Evolutionary conservation across 1,140 invertebrate genomes (phyloP).

Genomic region (Amyelois transitella): DNA sequence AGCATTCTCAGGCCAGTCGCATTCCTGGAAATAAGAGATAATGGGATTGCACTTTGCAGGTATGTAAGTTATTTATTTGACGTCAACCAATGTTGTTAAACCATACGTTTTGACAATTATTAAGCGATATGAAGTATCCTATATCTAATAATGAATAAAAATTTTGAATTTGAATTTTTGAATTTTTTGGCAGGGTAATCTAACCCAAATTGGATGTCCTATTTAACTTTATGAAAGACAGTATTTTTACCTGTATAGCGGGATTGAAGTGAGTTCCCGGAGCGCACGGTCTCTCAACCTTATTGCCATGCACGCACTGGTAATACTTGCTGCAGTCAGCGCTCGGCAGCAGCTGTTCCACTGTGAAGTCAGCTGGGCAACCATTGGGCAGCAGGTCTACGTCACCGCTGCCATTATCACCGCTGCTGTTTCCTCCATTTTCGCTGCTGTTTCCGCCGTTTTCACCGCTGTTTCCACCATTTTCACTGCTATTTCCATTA

Average conservation of each 20-base stretch:
- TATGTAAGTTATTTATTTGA: no score
- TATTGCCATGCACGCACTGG: slow-evolving; percentile 21
- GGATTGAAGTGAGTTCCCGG: slow-evolving; percentile 17
- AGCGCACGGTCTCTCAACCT: slow-evolving; percentile 13
- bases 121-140: no score
- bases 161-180: no score
- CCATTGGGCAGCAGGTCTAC: slow-evolving; percentile 2
- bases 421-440: neutral
- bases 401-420: neutral
- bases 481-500: neutral
- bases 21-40: no score
- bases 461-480: slow-evolving; percentile 13
- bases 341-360: neutral
- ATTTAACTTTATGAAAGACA: no score
- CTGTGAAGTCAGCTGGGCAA: slow-evolving; percentile 9
- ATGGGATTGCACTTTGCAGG: no score
- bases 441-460: slow-evolving; percentile 7
- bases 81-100: no score
- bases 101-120: no score
- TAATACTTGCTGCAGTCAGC: slow-evolving; percentile 23
- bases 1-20: slow-evolving; percentile 7
- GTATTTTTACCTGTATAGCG: slow-evolving; percentile 8
- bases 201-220: no score
- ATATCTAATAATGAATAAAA: no score
- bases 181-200: no score